These are phyloP conservation scores for Papilio xuthus DNA, from an alignment of 1,140 invertebrate genomes.

Conservation along the genomic window DNA sequence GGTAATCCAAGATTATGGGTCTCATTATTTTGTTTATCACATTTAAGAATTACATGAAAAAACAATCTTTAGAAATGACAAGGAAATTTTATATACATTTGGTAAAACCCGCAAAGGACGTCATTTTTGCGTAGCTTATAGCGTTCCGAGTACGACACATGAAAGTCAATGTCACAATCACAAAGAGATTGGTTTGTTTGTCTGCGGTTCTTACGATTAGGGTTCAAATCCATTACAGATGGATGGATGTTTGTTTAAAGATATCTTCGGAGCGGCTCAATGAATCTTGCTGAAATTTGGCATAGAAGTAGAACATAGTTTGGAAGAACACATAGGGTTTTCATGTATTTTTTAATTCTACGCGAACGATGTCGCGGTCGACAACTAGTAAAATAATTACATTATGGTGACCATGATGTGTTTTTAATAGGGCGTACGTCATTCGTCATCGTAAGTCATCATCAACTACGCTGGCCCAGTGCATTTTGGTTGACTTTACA, in stretches of 20 bases:
- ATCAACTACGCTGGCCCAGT: too few species aligned
- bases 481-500: too few species aligned
- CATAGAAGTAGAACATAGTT: background rate
- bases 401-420: too few species aligned
- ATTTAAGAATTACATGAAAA: background rate
- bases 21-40: background rate
- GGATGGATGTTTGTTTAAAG: too few species aligned
- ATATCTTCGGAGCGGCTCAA: too few species aligned
- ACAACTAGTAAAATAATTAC: too few species aligned
- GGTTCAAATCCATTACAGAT: background rate
- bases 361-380: too few species aligned
- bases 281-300: too few species aligned
- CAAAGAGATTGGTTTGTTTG: background rate
- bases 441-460: too few species aligned
- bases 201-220: background rate
- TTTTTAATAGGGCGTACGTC: too few species aligned
- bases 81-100: background rate
- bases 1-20: background rate
- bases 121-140: background rate
- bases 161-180: background rate
- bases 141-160: background rate
- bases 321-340: too few species aligned
- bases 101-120: constrained; percentile 19
- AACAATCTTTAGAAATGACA: background rate
- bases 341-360: too few species aligned